Evolutionary conservation across 2,113 vertebrate genomes (phyloP).

Genomic region (Crotalus tigris): DNA sequence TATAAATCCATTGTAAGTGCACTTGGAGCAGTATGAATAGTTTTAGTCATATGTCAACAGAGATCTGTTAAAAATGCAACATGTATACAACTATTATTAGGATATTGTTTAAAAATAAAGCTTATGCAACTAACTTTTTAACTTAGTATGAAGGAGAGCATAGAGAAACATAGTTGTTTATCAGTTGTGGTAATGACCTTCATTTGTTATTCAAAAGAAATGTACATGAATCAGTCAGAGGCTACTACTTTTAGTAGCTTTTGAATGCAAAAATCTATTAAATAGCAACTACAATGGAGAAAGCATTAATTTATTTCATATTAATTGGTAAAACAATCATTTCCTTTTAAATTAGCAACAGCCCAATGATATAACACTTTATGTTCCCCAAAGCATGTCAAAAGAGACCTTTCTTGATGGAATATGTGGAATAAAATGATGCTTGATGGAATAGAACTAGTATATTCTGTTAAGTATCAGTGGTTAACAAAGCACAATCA

Average conservation of each 20-base stretch:
- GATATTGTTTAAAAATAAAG: neutral
- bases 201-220: neutral
- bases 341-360: neutral
- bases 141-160: neutral
- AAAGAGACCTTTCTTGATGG: neutral
- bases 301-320: neutral
- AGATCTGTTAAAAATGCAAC: neutral
- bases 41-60: neutral
- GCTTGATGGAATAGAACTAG: neutral
- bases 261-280: neutral
- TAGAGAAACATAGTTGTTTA: neutral
- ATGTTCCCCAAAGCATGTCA: neutral
- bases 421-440: neutral
- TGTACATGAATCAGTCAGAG: neutral
- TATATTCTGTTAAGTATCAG: neutral
- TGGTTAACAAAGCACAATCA: neutral
- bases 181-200: neutral
- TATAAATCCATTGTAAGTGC: neutral
- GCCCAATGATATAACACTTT: neutral
- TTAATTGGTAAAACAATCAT: neutral
- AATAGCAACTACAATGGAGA: neutral
- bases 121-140: neutral
- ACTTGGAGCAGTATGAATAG: neutral
- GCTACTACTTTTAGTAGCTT: neutral
- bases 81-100: neutral